Conservation (phyloP, 35 echinoderm and acorn worm species). For the Apostichopus parvimensis region DNA sequence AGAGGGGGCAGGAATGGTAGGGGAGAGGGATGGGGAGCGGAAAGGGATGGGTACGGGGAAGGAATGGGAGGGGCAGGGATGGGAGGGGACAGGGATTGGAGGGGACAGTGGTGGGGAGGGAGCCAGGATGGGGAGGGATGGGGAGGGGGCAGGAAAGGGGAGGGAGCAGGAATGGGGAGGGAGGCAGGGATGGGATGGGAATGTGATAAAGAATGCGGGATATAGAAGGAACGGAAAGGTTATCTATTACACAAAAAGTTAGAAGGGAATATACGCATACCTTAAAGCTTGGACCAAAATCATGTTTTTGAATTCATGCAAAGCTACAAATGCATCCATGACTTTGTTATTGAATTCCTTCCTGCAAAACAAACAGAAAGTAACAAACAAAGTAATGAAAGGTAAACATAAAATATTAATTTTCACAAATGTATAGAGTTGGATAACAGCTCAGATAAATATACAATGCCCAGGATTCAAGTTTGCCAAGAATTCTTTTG, state of each 20-base stretch:
- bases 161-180: neutral
- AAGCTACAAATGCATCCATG: conserved; percentile 90
- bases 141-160: neutral
- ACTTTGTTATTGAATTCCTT: conserved; percentile 97
- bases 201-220: neutral
- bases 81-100: neutral
- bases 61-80: too few species aligned
- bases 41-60: too few species aligned
- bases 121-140: neutral
- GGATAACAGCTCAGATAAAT: neutral
- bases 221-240: neutral
- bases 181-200: neutral
- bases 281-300: conserved; percentile 95
- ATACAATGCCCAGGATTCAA: neutral
- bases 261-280: conserved; percentile 39
- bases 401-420: neutral
- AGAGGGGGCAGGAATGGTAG: too few species aligned
- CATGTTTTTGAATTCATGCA: conserved; percentile 99
- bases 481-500: too few species aligned
- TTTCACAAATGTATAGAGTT: neutral
- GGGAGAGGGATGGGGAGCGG: too few species aligned
- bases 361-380: conserved; percentile 74
- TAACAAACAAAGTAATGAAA: neutral
- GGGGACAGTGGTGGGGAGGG: neutral
- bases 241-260: neutral